Conservation (phyloP, 2,113 vertebrate genomes). For the Glareola pratincola region DNA sequence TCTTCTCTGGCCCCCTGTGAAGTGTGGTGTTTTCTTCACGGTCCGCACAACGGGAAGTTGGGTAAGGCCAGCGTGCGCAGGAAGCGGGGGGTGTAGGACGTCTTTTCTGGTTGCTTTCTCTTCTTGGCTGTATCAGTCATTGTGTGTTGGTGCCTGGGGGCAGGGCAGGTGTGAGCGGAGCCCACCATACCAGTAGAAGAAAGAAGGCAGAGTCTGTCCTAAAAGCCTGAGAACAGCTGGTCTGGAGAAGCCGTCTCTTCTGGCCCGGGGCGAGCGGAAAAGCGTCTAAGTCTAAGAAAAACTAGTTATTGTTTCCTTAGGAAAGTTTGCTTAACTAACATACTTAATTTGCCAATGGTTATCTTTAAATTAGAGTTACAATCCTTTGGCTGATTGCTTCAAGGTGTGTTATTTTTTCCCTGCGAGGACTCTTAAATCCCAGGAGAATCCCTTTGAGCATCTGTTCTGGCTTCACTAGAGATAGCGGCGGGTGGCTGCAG, state of each 20-base stretch:
- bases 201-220: not conserved
- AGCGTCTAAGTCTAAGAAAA: not conserved
- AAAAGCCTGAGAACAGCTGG: not conserved
- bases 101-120: no score
- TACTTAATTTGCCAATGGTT: conserved; percentile 34
- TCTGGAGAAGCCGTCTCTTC: not conserved
- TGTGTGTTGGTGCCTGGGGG: not conserved
- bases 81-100: no score
- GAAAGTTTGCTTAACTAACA: conserved; percentile 43
- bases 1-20: not conserved
- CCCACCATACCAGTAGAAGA: not conserved
- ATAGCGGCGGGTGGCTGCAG: not conserved
- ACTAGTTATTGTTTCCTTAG: not conserved
- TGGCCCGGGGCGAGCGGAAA: not conserved
- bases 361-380: conserved; percentile 47
- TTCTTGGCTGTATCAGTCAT: not conserved
- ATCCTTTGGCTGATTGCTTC: conserved; percentile 57
- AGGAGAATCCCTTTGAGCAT: conserved; percentile 23
- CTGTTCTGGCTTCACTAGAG: conserved; percentile 9
- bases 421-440: conserved; percentile 30
- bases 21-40: not conserved
- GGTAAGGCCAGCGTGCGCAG: not conserved
- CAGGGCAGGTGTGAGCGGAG: not conserved
- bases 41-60: not conserved
- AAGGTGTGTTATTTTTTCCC: conserved; percentile 13